Evolutionary conservation across 2,888 invertebrate species (phyloP), one percentile per base, ranked within the genome.

Genomic region (Arenicola marina): DNA sequence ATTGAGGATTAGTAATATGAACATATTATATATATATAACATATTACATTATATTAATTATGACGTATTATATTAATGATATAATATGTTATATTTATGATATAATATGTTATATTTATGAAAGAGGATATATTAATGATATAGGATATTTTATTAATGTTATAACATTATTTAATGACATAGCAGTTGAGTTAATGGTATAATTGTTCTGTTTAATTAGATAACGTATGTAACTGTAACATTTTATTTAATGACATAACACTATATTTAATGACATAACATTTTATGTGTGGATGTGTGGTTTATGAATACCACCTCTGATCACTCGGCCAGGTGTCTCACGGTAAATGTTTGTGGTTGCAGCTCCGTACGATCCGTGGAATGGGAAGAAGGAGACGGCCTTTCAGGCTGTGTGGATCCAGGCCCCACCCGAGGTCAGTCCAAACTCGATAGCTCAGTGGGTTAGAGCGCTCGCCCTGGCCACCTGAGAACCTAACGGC

Each of bases 401-500:
- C 51, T 71, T 77, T 28, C 75, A 76, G 59, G 78, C 80, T 51
- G 96, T 92, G 83, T 96, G 96, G 95, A 93, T 95, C 2, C 89
- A 93, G 86, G 95, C 96, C n/a, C 95, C 96, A 1, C 92, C 93
- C 48, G 96, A 96, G 75, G 83, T 84, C 33, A 32, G 29, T 48
- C 26, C 24, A 18, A 33, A 31, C 11, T 31, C 15, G 24, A 15
- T 32, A 24, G 2, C 32, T n/a, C 11, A 28, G 24, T n/a, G n/a
- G n/a, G n/a, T n/a, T n/a, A n/a, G n/a, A n/a, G n/a, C n/a, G n/a
- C n/a, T n/a, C n/a, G n/a, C n/a, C n/a, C n/a, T n/a, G n/a, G n/a
- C n/a, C n/a, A n/a, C n/a, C n/a, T n/a, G n/a, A n/a, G n/a, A n/a
- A n/a, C n/a, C n/a, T n/a, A n/a, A n/a, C n/a, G n/a, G n/a, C n/a